phyloP scores from a whole-genome alignment of 2,888 invertebrate species.

The Xanthorhoe spadicearia region DNA sequence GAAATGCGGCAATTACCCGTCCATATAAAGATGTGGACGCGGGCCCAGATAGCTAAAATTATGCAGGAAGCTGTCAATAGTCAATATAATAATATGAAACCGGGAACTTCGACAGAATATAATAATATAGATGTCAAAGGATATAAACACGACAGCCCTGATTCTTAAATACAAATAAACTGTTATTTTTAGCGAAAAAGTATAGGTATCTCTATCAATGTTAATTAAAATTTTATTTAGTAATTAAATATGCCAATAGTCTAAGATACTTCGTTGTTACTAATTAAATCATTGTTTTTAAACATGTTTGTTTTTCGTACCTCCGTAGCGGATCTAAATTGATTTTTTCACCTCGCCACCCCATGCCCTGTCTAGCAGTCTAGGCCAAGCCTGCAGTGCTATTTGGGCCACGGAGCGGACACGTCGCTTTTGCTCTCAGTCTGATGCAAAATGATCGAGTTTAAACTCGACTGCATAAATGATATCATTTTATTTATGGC shows the following conservation, averaged over 20 bases:
- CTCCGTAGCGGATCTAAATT: not conserved
- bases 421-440: not conserved
- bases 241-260: not conserved
- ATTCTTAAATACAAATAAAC: not conserved
- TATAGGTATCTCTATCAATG: too few species aligned
- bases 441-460: not conserved
- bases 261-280: too few species aligned
- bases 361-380: not conserved
- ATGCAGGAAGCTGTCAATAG: slow-evolving; percentile 77
- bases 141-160: slow-evolving; percentile 49
- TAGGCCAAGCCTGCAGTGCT: not conserved
- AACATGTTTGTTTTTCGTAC: not conserved
- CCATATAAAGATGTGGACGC: slow-evolving; percentile 78
- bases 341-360: not conserved
- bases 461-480: not conserved
- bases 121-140: slow-evolving; percentile 55
- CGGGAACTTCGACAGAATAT: slow-evolving; percentile 47
- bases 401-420: not conserved
- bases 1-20: slow-evolving; percentile 74
- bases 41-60: slow-evolving; percentile 74
- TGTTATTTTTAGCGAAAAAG: too few species aligned
- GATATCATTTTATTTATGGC: not conserved
- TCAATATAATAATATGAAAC: slow-evolving; percentile 63
- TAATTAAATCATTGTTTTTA: not conserved
- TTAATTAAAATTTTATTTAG: not conserved